Evolutionary conservation across 2,113 vertebrate species (phyloP).

Genomic region (Eptatretus burgeri): DNA sequence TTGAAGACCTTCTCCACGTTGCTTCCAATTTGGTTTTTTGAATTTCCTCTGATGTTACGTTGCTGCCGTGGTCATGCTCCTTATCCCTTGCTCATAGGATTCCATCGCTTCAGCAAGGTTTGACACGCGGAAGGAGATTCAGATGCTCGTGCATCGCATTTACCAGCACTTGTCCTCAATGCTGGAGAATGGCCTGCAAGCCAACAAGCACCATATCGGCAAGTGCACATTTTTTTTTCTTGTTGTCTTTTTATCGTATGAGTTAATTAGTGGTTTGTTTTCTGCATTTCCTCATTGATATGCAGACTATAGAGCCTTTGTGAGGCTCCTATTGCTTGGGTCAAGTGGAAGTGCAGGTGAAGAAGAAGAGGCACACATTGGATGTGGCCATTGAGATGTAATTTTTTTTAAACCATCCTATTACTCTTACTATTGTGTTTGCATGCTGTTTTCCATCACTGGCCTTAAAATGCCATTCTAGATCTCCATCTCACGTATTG

Average conservation of each 20-base stretch:
- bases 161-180: conserved; percentile 82
- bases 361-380: no score
- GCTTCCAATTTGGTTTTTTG: not conserved
- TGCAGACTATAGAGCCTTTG: not conserved
- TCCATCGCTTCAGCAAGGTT: conserved; percentile 66
- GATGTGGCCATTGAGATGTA: no score
- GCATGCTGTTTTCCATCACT: no score
- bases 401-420: no score
- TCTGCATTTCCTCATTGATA: not conserved
- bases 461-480: no score
- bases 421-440: no score
- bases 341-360: no score
- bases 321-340: no score
- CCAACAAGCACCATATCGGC: conserved; percentile 85
- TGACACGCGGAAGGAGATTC: conserved; percentile 67
- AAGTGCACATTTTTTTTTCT: conserved; percentile 12
- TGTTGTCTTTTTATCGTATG: not conserved
- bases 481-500: no score
- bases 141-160: conserved; percentile 79
- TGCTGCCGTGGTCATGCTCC: not conserved
- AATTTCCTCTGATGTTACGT: conserved; percentile 11
- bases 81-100: conserved; percentile 25
- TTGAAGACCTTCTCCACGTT: conserved; percentile 1
- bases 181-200: conserved; percentile 56
- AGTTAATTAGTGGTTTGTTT: not conserved